These are phyloP conservation scores for Bubo blakistoni DNA, from an alignment of 2,113 vertebrate genomes.

Conservation along the genomic window DNA sequence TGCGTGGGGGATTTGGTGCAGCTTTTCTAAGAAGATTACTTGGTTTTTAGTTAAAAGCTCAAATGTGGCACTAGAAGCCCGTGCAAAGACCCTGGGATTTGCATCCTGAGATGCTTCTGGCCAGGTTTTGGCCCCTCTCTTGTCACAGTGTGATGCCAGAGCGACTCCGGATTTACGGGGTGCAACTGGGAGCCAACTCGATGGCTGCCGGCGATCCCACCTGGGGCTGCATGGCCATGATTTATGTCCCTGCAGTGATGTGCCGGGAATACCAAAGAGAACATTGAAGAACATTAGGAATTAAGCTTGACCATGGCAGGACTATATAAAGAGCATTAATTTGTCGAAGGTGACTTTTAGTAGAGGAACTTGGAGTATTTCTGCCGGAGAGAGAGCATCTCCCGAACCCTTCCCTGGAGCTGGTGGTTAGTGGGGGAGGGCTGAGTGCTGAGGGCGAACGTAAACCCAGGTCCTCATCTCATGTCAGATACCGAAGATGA, in stretches of 20 bases:
- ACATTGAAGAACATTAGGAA: neutral
- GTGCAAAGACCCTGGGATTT: neutral
- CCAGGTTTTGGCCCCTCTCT: neutral
- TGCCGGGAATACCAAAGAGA: neutral
- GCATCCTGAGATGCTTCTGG: neutral
- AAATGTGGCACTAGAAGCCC: fast-evolving
- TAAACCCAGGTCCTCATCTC: neutral
- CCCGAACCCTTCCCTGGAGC: neutral
- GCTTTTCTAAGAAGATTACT: neutral
- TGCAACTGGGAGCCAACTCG: neutral
- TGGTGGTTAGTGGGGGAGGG: fast-evolving
- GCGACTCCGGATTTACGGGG: neutral
- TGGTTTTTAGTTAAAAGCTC: neutral
- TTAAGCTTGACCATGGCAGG: neutral
- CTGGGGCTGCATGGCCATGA: fast-evolving
- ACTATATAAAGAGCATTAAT: neutral
- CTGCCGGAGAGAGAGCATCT: neutral
- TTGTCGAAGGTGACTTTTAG: neutral
- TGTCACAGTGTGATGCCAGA: fast-evolving
- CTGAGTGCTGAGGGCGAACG: neutral
- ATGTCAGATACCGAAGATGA: neutral
- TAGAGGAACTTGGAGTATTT: neutral
- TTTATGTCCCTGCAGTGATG: neutral
- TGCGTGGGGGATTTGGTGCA: neutral
- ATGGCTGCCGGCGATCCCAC: neutral